phyloP scores from a whole-genome alignment of 2,113 vertebrate genomes.

The western clawed frog (Xenopus tropicalis) region DNA sequence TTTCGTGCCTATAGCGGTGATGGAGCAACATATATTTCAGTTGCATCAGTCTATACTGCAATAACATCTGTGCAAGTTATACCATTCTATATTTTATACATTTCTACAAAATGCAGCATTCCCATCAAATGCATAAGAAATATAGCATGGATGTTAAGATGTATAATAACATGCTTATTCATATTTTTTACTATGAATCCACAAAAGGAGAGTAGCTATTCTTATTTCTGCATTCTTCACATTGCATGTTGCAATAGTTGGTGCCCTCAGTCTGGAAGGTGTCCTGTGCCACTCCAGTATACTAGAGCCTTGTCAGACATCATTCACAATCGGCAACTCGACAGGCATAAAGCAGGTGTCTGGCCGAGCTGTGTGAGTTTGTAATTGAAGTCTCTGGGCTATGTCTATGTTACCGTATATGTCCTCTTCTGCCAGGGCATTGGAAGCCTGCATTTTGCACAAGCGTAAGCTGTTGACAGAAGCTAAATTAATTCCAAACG shows the following conservation, averaged over 20 bases:
- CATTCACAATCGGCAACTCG: constrained; percentile 14
- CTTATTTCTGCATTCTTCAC: constrained; percentile 1
- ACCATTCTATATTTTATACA: too few relatives aligned
- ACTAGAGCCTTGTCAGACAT: neutral
- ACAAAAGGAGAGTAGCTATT: constrained; percentile 16
- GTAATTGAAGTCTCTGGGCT: constrained; percentile 29
- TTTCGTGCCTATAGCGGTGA: too few relatives aligned
- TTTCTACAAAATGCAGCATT: too few relatives aligned
- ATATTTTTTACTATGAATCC: constrained; percentile 12
- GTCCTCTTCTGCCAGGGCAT: constrained; percentile 29
- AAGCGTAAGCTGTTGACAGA: constrained; percentile 42
- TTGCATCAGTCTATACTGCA: too few relatives aligned
- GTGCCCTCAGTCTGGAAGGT: neutral
- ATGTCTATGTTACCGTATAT: constrained; percentile 42
- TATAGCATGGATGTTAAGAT: neutral
- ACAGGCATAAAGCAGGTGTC: constrained; percentile 34
- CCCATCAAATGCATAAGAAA: too few relatives aligned
- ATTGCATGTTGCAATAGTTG: constrained; percentile 2
- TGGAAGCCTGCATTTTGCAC: constrained; percentile 39
- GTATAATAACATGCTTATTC: constrained; percentile 10
- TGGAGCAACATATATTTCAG: too few relatives aligned
- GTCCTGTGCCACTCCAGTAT: neutral
- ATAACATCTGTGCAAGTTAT: too few relatives aligned
- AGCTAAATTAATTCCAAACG: constrained; percentile 43
- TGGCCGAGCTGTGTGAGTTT: constrained; percentile 22